Evolutionary conservation across 2,797 vertebrate species (phyloP).

Genomic region (Lutra lutra): DNA sequence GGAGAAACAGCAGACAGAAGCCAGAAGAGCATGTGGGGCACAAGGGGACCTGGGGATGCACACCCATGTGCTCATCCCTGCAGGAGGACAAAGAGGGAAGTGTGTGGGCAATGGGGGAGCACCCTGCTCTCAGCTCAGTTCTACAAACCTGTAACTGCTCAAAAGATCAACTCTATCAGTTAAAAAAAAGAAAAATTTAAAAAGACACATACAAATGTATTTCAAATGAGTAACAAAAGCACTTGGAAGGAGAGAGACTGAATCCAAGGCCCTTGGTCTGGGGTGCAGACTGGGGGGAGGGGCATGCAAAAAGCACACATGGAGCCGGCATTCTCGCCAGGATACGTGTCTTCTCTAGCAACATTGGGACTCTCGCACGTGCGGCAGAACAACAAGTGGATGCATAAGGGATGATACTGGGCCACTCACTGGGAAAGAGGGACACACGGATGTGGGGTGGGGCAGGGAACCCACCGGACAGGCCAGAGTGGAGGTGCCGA

Average conservation of each 20-base stretch:
- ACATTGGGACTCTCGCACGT: fast-evolving
- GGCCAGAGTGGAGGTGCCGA: not conserved
- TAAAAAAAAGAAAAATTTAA: not conserved
- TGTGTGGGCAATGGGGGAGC: not conserved
- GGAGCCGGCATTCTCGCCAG: not conserved
- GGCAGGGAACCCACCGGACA: not conserved
- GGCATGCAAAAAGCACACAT: not conserved
- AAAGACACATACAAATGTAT: not conserved
- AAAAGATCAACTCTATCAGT: not conserved
- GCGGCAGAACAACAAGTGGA: not conserved
- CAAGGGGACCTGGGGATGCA: not conserved
- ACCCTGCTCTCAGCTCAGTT: not conserved
- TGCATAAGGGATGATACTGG: not conserved
- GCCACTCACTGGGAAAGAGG: not conserved
- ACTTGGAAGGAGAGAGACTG: not conserved
- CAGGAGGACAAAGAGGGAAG: not conserved
- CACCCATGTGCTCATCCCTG: too few species aligned
- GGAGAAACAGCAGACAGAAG: not conserved
- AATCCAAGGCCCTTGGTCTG: not conserved
- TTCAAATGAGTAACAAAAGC: not conserved
- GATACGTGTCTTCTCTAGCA: too few species aligned
- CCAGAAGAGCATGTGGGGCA: not conserved
- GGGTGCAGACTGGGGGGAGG: not conserved
- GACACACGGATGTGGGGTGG: not conserved
- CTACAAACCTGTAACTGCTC: not conserved